phyloP scores from a whole-genome alignment of 1,140 invertebrate species.

The Microplitis mediator region DNA sequence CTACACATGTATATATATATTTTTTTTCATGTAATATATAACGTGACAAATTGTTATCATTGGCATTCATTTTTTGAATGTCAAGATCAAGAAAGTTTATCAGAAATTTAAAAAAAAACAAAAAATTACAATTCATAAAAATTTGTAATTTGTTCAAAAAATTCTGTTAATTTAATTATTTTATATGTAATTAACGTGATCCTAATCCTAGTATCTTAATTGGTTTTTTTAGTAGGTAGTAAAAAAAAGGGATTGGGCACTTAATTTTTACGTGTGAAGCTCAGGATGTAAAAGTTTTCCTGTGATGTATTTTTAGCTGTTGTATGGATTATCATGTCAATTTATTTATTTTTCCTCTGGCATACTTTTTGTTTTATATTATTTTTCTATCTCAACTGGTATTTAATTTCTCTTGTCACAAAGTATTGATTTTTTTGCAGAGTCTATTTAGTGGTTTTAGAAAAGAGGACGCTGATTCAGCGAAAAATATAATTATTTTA shows the following conservation, averaged over 20 bases:
- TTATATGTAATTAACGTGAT: too few species aligned
- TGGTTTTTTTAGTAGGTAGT: too few species aligned
- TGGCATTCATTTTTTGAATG: background rate
- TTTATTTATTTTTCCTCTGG: background rate
- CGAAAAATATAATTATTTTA: conserved; percentile 26
- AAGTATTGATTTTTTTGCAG: conserved; percentile 17
- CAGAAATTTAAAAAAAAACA: too few species aligned
- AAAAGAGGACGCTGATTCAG: conserved; percentile 40
- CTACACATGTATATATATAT: background rate
- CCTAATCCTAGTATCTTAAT: too few species aligned
- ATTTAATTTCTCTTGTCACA: conserved; percentile 9
- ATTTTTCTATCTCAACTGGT: background rate
- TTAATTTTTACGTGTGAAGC: too few species aligned
- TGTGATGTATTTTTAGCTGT: background rate
- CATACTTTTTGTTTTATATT: background rate
- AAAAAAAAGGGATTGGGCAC: too few species aligned
- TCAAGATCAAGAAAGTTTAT: background rate
- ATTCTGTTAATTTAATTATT: too few species aligned
- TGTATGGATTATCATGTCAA: conserved; percentile 14
- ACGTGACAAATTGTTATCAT: background rate
- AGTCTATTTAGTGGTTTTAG: conserved; percentile 19
- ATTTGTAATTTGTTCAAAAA: too few species aligned
- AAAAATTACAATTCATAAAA: too few species aligned
- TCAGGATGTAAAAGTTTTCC: too few species aligned
- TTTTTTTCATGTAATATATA: background rate